Base-by-base conservation (phyloP, 2,888 invertebrate species). In the Aproaerema taeniolella region DNA sequence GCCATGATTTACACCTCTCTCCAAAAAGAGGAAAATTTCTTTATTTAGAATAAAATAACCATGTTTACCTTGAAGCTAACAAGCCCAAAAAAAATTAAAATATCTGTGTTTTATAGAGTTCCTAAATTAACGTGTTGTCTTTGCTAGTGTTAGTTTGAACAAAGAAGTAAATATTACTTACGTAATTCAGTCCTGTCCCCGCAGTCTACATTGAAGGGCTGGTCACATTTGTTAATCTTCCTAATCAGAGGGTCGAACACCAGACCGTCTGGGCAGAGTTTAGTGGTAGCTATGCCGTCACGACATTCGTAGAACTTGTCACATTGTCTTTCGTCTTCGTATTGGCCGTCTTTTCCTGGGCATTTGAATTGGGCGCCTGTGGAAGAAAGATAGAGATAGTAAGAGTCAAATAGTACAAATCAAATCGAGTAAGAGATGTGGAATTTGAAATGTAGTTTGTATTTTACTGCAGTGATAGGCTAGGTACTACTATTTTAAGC, bases 161-260 rank as follows among this genome's bases (percentile, higher is more conserved):
- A n/a, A n/a, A n/a, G n/a, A n/a, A n/a, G n/a, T n/a, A n/a, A n/a
- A n/a, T n/a, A n/a, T 1, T 48, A 91, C 95, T 93, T 89, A 96
- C 96, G 96, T 49, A 96, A 88, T 78, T 95, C 94, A 35, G 92
- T 90, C 68, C 96, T 91, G 69, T 95, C 95, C 37, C 93, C 95
- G 62, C 96, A 96, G 70, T 96, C 96, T 12, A 95, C 95, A 65
- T 95, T 95, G 90, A 95, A 96, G 65, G 95, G 93, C 67, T 95
- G 95, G 80, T 96, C 96, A 67, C 96, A 96, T 70, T 96, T 95
- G 88, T 95, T 96, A 68, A 93, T 88, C 82, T 95, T 95, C 59
- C 95, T 91, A 71, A 93, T 95, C 52, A 91, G 79, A 1, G 91
- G 93, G 86, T 96, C 96, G 75, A 96, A 96, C 35, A 96, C 95